Percentiles rank a stretch among this genome's conserved stretches.
These are phyloP conservation scores for Squalus acanthias DNA, from an alignment of 2,797 vertebrate genomes.

Conservation along the genomic window DNA sequence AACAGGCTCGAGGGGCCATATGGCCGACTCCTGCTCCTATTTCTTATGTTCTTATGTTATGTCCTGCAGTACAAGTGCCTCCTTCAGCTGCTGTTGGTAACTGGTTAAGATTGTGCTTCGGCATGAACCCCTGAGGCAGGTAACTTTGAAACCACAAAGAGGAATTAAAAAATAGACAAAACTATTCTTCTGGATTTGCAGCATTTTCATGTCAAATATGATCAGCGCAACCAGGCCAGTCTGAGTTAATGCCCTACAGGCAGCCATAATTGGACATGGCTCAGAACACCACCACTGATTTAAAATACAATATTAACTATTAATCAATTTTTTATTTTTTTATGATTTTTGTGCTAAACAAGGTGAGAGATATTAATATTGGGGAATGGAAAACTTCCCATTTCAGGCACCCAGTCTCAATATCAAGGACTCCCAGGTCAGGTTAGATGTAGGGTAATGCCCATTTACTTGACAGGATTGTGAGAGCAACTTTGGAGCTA, in stretches of 20 bases:
- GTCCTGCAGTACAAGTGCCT: background rate
- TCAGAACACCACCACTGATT: background rate
- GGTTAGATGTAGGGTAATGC: background rate
- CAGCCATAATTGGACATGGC: background rate
- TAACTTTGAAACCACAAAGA: background rate
- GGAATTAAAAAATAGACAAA: background rate
- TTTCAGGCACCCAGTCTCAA: background rate
- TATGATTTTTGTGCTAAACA: background rate
- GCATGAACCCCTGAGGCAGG: background rate
- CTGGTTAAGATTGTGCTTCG: background rate
- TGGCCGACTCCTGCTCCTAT: no score
- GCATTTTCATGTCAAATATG: background rate
- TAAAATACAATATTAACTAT: background rate
- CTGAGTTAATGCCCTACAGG: background rate
- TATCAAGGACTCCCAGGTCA: background rate
- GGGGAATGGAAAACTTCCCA: background rate
- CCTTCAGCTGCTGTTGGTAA: background rate
- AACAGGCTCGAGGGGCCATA: no score
- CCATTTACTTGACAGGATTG: background rate
- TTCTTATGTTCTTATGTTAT: no score
- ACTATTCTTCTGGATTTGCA: background rate
- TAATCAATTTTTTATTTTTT: background rate
- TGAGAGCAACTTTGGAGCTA: background rate
- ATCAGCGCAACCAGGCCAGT: no score
- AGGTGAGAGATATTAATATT: background rate